These are phyloP conservation scores for Liparis tanakae DNA, from an alignment of 2,797 vertebrate genomes.

Conservation along the genomic window DNA sequence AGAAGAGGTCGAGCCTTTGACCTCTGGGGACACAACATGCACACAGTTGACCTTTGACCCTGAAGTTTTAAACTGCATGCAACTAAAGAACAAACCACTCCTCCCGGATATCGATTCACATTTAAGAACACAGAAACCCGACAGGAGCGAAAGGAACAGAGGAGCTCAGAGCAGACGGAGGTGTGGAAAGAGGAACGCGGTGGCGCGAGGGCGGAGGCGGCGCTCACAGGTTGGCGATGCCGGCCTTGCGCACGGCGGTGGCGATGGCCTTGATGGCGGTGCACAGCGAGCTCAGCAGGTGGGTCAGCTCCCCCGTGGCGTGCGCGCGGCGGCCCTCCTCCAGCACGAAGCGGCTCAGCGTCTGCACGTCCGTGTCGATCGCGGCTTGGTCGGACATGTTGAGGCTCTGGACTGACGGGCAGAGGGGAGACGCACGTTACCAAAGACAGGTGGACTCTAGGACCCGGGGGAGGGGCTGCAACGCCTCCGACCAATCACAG, in stretches of 20 bases:
- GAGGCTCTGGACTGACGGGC: too few species aligned
- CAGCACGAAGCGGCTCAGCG: constrained; percentile 94
- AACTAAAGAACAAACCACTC: constrained; percentile 3
- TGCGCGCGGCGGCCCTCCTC: constrained; percentile 90
- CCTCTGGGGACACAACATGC: constrained; percentile 1
- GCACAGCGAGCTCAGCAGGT: constrained; percentile 91
- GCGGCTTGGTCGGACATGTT: constrained; percentile 87
- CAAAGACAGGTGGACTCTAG: constrained; percentile 55
- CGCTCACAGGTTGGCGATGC: constrained; percentile 90
- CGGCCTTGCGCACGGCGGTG: constrained; percentile 92
- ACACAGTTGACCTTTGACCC: constrained; percentile 45
- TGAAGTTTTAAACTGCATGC: constrained; percentile 3
- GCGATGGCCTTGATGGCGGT: constrained; percentile 94
- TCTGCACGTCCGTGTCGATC: constrained; percentile 92
- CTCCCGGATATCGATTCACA: background rate
- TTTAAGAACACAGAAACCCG: background rate
- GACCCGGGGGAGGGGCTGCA: constrained; percentile 56
- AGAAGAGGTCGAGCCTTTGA: constrained; percentile 31
- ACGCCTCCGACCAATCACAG: constrained; percentile 67
- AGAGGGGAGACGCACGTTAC: constrained; percentile 29
- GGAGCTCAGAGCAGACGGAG: too few species aligned
- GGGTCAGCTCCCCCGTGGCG: constrained; percentile 91
- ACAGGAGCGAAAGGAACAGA: background rate
- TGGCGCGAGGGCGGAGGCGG: too few species aligned
- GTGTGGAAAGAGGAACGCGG: too few species aligned